phyloP scores from a whole-genome alignment of 2,113 vertebrate genomes.

The Rhagologus leucostigma region DNA sequence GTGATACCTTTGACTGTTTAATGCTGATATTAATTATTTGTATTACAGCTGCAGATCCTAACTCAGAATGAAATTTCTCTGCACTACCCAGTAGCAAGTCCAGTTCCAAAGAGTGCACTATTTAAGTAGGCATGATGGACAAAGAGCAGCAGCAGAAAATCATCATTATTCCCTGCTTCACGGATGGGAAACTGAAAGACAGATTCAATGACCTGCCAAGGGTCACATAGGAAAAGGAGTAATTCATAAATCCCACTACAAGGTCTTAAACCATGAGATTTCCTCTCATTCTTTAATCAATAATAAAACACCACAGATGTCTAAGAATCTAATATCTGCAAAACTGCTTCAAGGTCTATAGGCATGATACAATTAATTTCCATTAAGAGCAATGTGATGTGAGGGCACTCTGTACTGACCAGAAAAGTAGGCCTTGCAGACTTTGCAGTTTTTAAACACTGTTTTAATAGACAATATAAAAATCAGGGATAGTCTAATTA shows the following conservation, averaged over 20 bases:
- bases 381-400: background rate
- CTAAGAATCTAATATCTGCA: conserved; percentile 25
- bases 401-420: background rate
- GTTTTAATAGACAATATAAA: conserved; percentile 1
- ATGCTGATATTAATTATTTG: conserved; percentile 42
- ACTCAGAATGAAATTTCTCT: background rate
- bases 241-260: conserved; percentile 44
- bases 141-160: conserved; percentile 26
- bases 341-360: conserved; percentile 33
- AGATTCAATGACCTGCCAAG: conserved; percentile 37
- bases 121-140: conserved; percentile 34
- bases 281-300: conserved; percentile 37
- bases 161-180: conserved; percentile 35
- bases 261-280: conserved; percentile 28
- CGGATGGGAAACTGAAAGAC: conserved; percentile 15
- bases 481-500: background rate
- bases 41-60: conserved; percentile 26
- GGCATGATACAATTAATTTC: background rate
- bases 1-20: conserved; percentile 42
- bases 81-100: background rate
- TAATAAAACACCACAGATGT: conserved; percentile 26
- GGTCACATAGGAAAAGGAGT: conserved; percentile 24
- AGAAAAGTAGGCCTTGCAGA: background rate
- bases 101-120: background rate
- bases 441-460: background rate